Evolutionary conservation across 2,888 invertebrate species (phyloP), one percentile per base, ranked within the genome.

Genomic region (Leptopilina myrica): DNA sequence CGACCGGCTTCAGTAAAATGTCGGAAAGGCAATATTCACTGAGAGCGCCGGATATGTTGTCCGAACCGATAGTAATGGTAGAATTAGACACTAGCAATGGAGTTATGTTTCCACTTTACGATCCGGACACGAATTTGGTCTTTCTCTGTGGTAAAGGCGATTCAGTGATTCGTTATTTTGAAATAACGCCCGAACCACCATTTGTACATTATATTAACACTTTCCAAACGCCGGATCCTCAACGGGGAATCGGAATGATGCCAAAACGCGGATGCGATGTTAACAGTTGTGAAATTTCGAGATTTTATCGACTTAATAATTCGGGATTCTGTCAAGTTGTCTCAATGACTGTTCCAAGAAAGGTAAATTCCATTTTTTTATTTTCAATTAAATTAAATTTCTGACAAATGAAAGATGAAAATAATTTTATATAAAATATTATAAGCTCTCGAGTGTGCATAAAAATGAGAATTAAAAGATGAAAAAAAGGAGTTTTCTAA

Each of bases 341-440:
- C 80, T 97, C 98, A n/a, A 98, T 99, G 98, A 98, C 98, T 78
- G 99, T 99, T 79, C 99, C 99, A 40, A 94, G 99, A 91, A 98
- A 98, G 93, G 95, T 95, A 89, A 73, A 33, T 56, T 49, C 15
- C 15, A 15, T n/a, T 62, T 62, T 62, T 7, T 15, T 4, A 4
- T 62, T 8, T 62, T 62, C n/a, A 59, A n/a, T n/a, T n/a, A 15
- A 15, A 62, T 8, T 9, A 4, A 15, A 20, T 33, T 33, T 33
- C 33, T 20, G 20, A 20, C 20, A 20, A 0, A 20, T 20, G 20
- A 20, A 20, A 43, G 43, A 43, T 43, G 43, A 43, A 43, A 43
- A 20, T 20, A 20, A 20, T 20, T 20, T 20, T 20, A 20, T 20
- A 20, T 20, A n/a, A n/a, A n/a, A n/a, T n/a, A n/a, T n/a, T n/a